Percentiles rank a stretch among this genome's conserved stretches.
Conservation (phyloP, 2,797 vertebrate genomes). For the Sphaeramia orbicularis region DNA sequence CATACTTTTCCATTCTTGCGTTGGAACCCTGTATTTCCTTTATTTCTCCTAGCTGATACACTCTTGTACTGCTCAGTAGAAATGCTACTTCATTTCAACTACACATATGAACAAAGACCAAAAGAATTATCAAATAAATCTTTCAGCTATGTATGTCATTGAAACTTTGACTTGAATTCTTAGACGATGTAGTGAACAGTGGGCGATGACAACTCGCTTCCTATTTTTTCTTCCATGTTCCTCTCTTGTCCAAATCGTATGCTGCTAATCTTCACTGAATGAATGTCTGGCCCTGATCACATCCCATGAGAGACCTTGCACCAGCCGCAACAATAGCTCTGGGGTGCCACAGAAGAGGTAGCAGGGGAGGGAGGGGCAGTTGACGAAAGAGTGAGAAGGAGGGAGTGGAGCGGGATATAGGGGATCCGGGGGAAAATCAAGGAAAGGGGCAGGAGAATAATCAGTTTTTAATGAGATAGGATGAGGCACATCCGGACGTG, state of each 20-base stretch:
- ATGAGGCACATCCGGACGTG: constrained; percentile 75
- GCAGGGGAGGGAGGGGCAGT: constrained; percentile 13
- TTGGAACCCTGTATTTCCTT: no score
- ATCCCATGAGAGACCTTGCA: constrained; percentile 67
- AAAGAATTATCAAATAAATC: background rate
- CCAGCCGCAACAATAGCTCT: constrained; percentile 75
- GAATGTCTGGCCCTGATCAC: constrained; percentile 63
- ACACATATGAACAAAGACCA: background rate
- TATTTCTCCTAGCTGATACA: background rate
- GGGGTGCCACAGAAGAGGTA: constrained; percentile 63
- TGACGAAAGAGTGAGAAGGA: constrained; percentile 41
- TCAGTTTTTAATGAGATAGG: constrained; percentile 81
- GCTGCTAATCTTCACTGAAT: constrained; percentile 70
- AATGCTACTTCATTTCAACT: background rate
- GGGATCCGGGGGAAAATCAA: constrained; percentile 71
- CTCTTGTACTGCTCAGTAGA: background rate
- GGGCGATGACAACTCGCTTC: constrained; percentile 8
- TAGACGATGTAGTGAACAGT: constrained; percentile 1
- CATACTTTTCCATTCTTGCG: no score
- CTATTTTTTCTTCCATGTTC: constrained; percentile 23
- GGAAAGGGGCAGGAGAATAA: constrained; percentile 64
- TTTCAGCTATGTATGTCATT: background rate
- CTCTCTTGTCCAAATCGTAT: constrained; percentile 37
- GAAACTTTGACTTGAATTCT: constrained; percentile 25
- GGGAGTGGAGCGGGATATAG: constrained; percentile 23